phyloP scores from a whole-genome alignment of 1,140 invertebrate genomes.

The Drosophila leontia region DNA sequence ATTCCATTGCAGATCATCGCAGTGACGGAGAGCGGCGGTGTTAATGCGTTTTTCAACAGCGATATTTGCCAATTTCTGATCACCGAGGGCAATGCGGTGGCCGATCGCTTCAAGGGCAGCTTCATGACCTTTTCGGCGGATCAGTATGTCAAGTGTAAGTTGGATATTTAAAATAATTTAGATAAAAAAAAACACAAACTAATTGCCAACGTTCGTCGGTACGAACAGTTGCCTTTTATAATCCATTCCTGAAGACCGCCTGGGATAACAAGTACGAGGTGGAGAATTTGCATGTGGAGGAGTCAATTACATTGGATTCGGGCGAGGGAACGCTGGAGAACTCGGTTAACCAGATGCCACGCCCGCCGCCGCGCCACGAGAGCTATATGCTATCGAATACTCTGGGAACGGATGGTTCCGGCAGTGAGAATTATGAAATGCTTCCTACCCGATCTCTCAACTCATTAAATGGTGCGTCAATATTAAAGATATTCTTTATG shows the following conservation, averaged over 20 bases:
- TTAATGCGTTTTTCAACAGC: slow-evolving; percentile 95
- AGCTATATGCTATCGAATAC: slow-evolving; percentile 87
- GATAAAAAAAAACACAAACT: not conserved
- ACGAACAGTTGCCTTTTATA: slow-evolving; percentile 94
- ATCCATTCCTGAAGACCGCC: slow-evolving; percentile 97
- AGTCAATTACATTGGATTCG: slow-evolving; percentile 88
- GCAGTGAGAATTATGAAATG: slow-evolving; percentile 94
- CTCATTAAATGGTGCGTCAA: slow-evolving; percentile 85
- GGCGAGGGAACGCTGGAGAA: slow-evolving; percentile 90
- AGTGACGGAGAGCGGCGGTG: slow-evolving; percentile 94
- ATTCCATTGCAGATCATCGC: slow-evolving; percentile 97
- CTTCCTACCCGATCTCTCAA: slow-evolving; percentile 86
- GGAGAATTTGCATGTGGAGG: slow-evolving; percentile 96
- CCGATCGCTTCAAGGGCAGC: slow-evolving; percentile 95
- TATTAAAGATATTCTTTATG: not conserved
- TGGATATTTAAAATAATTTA: not conserved
- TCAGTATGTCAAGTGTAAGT: slow-evolving; percentile 82
- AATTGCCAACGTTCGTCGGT: not conserved
- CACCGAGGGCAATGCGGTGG: slow-evolving; percentile 95
- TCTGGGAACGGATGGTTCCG: slow-evolving; percentile 85
- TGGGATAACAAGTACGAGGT: slow-evolving; percentile 98
- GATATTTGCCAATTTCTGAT: slow-evolving; percentile 95
- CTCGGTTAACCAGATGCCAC: slow-evolving; percentile 88
- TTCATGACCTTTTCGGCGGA: slow-evolving; percentile 91
- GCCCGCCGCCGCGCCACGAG: slow-evolving; percentile 89